A percentile compares a stretch with the other conserved stretches of the same genome.
Conservation (phyloP, 1,140 invertebrate genomes). For the Eumeta japonica region DNA sequence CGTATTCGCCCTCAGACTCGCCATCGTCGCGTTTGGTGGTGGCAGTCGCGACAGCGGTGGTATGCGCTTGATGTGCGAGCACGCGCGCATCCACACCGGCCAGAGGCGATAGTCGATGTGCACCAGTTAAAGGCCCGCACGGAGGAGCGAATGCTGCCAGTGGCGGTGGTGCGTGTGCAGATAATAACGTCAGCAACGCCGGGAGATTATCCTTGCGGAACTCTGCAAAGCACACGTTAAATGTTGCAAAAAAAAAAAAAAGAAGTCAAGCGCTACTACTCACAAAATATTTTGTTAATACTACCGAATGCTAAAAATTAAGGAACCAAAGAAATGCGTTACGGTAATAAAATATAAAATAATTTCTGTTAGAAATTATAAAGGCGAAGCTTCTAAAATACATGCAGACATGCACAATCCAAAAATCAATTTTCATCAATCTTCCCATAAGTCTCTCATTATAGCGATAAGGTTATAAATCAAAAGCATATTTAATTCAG, state of each 20-base stretch:
- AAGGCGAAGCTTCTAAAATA: conserved; percentile 54
- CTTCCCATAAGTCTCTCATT: conserved; percentile 56
- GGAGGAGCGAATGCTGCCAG: conserved; percentile 25
- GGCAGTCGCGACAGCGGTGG: conserved; percentile 2
- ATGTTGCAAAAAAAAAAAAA: conserved; percentile 51
- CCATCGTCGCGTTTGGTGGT: conserved; percentile 26
- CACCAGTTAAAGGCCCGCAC: too few relatives aligned
- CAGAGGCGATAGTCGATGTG: too few relatives aligned
- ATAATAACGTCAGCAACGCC: conserved; percentile 40
- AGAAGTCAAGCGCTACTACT: conserved; percentile 43
- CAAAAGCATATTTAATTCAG: too few relatives aligned
- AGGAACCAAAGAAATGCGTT: conserved; percentile 58
- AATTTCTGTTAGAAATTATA: conserved; percentile 54
- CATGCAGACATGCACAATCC: conserved; percentile 56
- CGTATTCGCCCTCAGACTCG: conserved; percentile 42
- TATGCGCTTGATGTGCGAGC: not conserved
- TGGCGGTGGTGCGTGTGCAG: conserved; percentile 26
- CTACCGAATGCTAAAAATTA: conserved; percentile 55
- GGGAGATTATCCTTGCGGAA: conserved; percentile 37
- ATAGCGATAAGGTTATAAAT: too few relatives aligned
- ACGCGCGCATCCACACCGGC: too few relatives aligned
- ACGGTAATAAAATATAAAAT: conserved; percentile 42
- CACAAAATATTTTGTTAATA: conserved; percentile 42
- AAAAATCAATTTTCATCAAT: conserved; percentile 27
- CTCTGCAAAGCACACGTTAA: conserved; percentile 49